phyloP scores from a whole-genome alignment of 2,888 invertebrate genomes.

The Pelosia muscerda region DNA sequence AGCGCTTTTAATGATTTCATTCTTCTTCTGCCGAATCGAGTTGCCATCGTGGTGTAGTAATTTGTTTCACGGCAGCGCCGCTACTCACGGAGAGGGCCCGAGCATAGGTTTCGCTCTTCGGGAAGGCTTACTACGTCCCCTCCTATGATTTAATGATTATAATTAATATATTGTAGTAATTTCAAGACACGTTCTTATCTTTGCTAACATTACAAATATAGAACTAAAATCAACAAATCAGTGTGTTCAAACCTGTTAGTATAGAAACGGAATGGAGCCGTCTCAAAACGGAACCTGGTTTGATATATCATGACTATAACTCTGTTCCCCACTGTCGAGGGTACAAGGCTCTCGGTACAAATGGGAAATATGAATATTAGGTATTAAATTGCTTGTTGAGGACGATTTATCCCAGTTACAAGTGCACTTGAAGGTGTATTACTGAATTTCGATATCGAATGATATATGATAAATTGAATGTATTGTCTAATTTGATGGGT shows the following conservation, averaged over 20 bases:
- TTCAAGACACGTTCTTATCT: neutral
- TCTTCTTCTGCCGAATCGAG: no score
- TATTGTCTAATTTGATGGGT: no score
- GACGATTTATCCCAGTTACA: constrained; percentile 22
- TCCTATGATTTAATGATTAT: no score
- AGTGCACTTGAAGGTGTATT: neutral
- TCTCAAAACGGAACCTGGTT: neutral
- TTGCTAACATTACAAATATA: neutral
- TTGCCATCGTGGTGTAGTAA: no score
- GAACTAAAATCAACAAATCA: neutral
- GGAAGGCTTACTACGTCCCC: no score
- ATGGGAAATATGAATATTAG: constrained; percentile 29
- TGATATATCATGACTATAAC: constrained; percentile 20
- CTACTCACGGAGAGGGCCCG: no score
- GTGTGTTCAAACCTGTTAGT: neutral
- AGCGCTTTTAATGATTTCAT: no score
- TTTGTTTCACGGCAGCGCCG: no score
- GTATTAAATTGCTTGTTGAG: constrained; percentile 28
- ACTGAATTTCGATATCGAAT: neutral
- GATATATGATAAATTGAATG: neutral
- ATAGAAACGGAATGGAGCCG: neutral
- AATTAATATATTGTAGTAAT: neutral
- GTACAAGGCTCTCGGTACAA: constrained; percentile 10
- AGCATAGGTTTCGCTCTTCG: no score
- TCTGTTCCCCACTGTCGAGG: neutral